phyloP scores from a whole-genome alignment of 2,113 vertebrate genomes.

The Rutilus rutilus region DNA sequence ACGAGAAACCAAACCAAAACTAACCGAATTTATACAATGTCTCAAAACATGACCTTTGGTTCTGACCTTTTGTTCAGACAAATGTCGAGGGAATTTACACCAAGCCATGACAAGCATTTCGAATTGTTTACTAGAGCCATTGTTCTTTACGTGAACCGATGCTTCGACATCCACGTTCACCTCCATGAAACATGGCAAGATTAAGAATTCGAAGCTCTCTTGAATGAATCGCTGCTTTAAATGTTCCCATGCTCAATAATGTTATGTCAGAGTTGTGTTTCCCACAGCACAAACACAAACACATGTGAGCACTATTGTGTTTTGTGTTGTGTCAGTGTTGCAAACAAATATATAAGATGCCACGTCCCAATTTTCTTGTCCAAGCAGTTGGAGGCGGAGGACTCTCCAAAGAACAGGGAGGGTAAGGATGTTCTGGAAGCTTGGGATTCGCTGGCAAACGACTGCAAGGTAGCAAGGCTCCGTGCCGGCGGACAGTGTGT shows the following conservation, averaged over 20 bases:
- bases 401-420: slow-evolving; percentile 74
- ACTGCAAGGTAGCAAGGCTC: slow-evolving; percentile 81
- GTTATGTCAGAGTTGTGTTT: neutral
- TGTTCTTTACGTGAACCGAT: slow-evolving; percentile 25
- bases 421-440: slow-evolving; percentile 77
- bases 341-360: slow-evolving; percentile 48
- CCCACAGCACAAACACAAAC: slow-evolving; percentile 8
- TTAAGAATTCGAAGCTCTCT: neutral
- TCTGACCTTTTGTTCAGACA: neutral
- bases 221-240: slow-evolving; percentile 19
- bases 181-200: slow-evolving; percentile 23
- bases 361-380: slow-evolving; percentile 75
- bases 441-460: slow-evolving; percentile 80
- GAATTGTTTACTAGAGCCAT: neutral
- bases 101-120: neutral
- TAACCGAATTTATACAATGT: too few species aligned
- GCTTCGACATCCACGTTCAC: slow-evolving; percentile 30
- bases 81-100: neutral
- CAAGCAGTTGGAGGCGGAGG: slow-evolving; percentile 77
- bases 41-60: too few species aligned
- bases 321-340: slow-evolving; percentile 12
- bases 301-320: neutral
- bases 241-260: slow-evolving; percentile 40
- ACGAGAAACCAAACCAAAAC: too few species aligned
- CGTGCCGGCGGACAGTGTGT: slow-evolving; percentile 45